Conservation (phyloP, 2,888 invertebrate genomes). For the Baronia brevicornis region DNA sequence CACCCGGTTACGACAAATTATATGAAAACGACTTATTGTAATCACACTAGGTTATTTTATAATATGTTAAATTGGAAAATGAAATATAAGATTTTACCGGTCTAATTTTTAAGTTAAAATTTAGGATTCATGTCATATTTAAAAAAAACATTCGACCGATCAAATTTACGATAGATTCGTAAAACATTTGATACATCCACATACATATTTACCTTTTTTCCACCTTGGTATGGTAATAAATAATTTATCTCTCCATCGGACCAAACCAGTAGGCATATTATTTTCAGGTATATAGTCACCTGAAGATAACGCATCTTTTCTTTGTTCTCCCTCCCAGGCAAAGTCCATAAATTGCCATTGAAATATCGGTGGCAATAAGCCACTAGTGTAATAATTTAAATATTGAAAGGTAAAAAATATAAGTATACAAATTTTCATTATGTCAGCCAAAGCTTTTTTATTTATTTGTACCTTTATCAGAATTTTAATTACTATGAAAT, state of each 20-base stretch:
- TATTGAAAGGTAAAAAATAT: conserved; percentile 1
- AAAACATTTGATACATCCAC: conserved; percentile 17
- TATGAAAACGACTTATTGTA: too few relatives aligned
- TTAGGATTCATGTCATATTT: too few relatives aligned
- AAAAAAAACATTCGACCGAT: too few relatives aligned
- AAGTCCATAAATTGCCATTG: conserved; percentile 80
- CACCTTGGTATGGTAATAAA: conserved; percentile 81
- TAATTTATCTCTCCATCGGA: conserved; percentile 79
- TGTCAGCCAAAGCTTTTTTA: too few relatives aligned
- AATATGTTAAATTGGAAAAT: too few relatives aligned
- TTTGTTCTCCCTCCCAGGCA: conserved; percentile 74
- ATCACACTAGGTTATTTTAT: too few relatives aligned
- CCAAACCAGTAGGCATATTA: conserved; percentile 81
- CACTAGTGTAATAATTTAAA: conserved; percentile 3
- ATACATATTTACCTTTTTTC: conserved; percentile 76
- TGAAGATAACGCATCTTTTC: conserved; percentile 65
- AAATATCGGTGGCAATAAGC: conserved; percentile 49
- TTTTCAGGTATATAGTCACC: conserved; percentile 77
- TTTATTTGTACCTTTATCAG: too few relatives aligned
- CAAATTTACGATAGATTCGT: too few relatives aligned
- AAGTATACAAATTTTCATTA: conserved; percentile 1
- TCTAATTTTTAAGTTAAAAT: too few relatives aligned
- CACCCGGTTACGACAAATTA: too few relatives aligned
- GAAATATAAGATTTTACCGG: too few relatives aligned
- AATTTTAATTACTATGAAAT: too few relatives aligned